Percentiles rank a stretch among this genome's conserved stretches.
phyloP scores from a whole-genome alignment of 2,888 invertebrate species.

The Diaphora mendica region DNA sequence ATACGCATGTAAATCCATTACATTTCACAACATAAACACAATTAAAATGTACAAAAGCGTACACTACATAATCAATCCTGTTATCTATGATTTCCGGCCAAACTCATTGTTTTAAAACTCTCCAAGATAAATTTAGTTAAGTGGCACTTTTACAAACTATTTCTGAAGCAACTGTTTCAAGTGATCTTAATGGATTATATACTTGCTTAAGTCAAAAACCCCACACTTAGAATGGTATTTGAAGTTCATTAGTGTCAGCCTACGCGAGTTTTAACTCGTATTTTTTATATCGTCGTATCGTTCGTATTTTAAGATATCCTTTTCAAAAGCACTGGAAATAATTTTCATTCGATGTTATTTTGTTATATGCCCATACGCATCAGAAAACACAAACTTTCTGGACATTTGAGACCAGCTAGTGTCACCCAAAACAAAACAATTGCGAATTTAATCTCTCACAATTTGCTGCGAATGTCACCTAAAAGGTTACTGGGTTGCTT shows the following conservation, averaged over 20 bases:
- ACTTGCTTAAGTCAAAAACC: conserved; percentile 28
- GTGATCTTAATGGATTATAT: conserved; percentile 9
- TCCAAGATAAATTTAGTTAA: conserved; percentile 51
- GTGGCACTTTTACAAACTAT: conserved; percentile 57
- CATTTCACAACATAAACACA: conserved; percentile 45
- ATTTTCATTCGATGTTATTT: neutral
- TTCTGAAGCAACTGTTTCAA: conserved; percentile 45
- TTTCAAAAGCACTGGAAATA: neutral
- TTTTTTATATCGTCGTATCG: too few relatives aligned
- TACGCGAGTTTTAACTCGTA: neutral
- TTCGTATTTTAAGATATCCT: too few relatives aligned
- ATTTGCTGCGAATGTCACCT: conserved; percentile 15
- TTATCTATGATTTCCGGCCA: conserved; percentile 61
- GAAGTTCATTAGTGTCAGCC: neutral
- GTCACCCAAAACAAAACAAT: conserved; percentile 6
- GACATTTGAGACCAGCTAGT: neutral
- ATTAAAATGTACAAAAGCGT: conserved; percentile 50
- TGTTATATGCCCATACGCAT: neutral
- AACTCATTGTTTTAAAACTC: conserved; percentile 62
- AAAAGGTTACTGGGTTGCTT: conserved; percentile 31
- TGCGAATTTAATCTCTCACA: conserved; percentile 10
- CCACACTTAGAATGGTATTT: conserved; percentile 16
- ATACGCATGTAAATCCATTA: conserved; percentile 31
- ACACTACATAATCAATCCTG: conserved; percentile 46
- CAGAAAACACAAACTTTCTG: neutral